Evolutionary conservation across 1,140 invertebrate species (phyloP).

Genomic region (Papilio xuthus): DNA sequence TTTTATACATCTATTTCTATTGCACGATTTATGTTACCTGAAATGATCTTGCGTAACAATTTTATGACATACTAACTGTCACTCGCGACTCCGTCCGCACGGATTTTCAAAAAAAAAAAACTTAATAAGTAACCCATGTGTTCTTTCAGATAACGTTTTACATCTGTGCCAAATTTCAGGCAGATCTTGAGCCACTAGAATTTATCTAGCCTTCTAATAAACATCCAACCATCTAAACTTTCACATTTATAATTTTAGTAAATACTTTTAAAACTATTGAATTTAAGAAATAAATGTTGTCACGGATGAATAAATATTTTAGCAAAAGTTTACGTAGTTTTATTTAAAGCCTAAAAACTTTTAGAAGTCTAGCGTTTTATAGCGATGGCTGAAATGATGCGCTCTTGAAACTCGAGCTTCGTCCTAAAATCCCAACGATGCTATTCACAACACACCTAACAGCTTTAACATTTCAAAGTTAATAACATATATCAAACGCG

Average conservation of each 20-base stretch:
- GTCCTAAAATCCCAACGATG: conserved; percentile 9
- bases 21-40: background rate
- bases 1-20: background rate
- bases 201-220: background rate
- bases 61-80: background rate
- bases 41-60: background rate
- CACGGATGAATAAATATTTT: no score
- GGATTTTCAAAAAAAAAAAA: no score
- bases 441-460: conserved; percentile 4
- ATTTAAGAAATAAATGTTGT: background rate
- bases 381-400: background rate
- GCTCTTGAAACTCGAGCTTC: conserved; percentile 2
- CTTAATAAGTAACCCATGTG: no score
- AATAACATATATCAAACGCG: background rate
- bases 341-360: background rate
- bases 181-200: no score
- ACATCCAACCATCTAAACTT: no score
- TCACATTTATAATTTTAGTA: no score
- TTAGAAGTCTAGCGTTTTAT: background rate
- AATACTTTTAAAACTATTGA: background rate
- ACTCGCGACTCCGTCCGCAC: no score
- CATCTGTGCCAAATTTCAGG: no score
- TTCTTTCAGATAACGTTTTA: no score
- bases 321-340: background rate
- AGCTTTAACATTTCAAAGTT: background rate